phyloP scores from a whole-genome alignment of 2,888 invertebrate species.

The Hydrotaea cyrtoneurina region DNA sequence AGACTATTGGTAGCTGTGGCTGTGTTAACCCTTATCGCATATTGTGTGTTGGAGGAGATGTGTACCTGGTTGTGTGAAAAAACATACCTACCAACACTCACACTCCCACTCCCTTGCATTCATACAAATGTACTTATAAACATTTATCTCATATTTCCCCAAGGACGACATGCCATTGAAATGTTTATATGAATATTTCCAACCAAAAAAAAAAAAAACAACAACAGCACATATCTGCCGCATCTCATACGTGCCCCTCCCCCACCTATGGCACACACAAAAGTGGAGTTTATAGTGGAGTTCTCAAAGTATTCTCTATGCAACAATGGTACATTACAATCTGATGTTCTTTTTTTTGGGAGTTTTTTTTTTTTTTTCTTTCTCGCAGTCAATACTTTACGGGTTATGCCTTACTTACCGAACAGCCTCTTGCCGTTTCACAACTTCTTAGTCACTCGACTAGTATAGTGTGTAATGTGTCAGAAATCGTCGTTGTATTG shows the following conservation, averaged over 20 bases:
- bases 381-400: background rate
- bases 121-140: slow-evolving; percentile 44
- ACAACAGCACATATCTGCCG: too few species aligned
- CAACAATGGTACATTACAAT: slow-evolving; percentile 61
- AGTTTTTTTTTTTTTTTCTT: background rate
- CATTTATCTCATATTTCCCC: slow-evolving; percentile 67
- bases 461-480: background rate
- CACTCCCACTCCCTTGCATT: background rate
- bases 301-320: slow-evolving; percentile 51
- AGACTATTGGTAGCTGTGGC: background rate
- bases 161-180: slow-evolving; percentile 64
- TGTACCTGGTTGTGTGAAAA: background rate
- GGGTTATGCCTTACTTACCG: background rate
- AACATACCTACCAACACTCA: background rate
- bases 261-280: too few species aligned
- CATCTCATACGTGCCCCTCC: background rate
- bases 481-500: slow-evolving; percentile 1
- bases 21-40: slow-evolving; percentile 15
- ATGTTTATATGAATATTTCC: slow-evolving; percentile 54
- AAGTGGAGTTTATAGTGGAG: slow-evolving; percentile 27
- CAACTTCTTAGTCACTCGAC: slow-evolving; percentile 17
- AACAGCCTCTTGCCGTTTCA: background rate
- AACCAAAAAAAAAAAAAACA: background rate
- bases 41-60: background rate
- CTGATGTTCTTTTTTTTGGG: slow-evolving; percentile 28